phyloP scores from a whole-genome alignment of 2,113 vertebrate genomes.

The Pseudorasbora parva region DNA sequence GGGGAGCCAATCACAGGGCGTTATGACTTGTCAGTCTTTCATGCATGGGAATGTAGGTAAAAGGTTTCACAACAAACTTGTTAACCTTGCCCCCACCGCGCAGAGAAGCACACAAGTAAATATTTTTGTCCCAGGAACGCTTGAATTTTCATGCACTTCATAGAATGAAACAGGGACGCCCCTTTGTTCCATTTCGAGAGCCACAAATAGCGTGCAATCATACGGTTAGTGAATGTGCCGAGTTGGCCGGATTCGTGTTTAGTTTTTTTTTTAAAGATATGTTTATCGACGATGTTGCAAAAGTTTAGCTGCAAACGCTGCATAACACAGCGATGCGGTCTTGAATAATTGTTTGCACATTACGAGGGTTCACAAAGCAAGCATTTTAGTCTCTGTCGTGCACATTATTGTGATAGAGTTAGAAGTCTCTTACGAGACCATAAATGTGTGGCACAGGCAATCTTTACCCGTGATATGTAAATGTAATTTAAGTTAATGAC shows the following conservation, averaged over 20 bases:
- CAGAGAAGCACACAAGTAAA: slow-evolving; percentile 45
- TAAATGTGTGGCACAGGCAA: no score
- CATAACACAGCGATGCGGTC: background rate
- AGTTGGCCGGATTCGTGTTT: background rate
- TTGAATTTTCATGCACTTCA: slow-evolving; percentile 31
- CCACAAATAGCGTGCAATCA: slow-evolving; percentile 7
- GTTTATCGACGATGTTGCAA: background rate
- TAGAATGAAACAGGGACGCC: slow-evolving; percentile 1
- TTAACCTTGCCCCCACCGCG: slow-evolving; percentile 56
- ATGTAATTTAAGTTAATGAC: no score
- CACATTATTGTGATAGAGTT: no score
- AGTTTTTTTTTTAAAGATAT: no score
- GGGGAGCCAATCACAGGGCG: slow-evolving; percentile 61
- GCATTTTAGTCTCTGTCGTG: no score
- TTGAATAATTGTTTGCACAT: background rate
- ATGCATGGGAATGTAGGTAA: slow-evolving; percentile 68
- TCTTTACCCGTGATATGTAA: no score
- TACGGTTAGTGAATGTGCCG: background rate
- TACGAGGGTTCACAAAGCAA: background rate
- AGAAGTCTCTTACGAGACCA: no score
- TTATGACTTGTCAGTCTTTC: slow-evolving; percentile 45
- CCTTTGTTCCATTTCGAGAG: background rate
- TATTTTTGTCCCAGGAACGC: slow-evolving; percentile 48
- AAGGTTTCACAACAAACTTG: slow-evolving; percentile 68
- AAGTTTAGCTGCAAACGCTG: background rate